phyloP scores from a whole-genome alignment of 2,113 vertebrate species.

The Crotalus viridis region DNA sequence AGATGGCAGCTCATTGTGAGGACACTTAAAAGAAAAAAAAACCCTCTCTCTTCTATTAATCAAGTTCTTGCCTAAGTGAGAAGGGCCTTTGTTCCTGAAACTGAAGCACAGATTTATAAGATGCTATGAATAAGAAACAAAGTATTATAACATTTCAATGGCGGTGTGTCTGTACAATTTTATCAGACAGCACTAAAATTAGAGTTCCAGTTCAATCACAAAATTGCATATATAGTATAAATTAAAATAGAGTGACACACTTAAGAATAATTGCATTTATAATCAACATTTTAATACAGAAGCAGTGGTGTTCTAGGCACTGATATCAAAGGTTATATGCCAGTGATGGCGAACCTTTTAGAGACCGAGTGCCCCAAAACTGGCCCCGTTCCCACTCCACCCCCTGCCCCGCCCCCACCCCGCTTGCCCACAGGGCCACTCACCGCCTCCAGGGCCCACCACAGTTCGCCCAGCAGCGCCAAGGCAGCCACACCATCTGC shows the following conservation, averaged over 20 bases:
- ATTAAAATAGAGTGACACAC: background rate
- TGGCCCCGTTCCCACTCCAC: too few species aligned
- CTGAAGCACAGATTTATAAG: background rate
- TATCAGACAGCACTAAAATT: background rate
- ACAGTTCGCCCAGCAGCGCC: too few species aligned
- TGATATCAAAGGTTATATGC: background rate
- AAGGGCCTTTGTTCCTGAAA: background rate
- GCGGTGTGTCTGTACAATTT: too few species aligned
- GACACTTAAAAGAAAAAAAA: background rate
- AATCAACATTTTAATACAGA: background rate
- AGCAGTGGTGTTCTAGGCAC: background rate
- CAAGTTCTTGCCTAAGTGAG: background rate
- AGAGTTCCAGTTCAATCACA: background rate
- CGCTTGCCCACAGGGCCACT: too few species aligned
- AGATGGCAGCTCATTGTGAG: background rate
- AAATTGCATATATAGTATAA: background rate
- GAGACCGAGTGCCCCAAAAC: too few species aligned
- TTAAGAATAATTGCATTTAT: background rate
- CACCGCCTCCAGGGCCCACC: too few species aligned
- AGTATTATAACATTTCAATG: background rate
- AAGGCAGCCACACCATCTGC: too few species aligned
- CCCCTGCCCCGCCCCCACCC: too few species aligned
- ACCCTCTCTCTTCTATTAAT: background rate
- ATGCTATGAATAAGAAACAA: background rate
- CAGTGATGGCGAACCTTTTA: too few species aligned